Evolutionary conservation across 1,140 invertebrate genomes (phyloP).

Genomic region (Heterodera schachtii): DNA sequence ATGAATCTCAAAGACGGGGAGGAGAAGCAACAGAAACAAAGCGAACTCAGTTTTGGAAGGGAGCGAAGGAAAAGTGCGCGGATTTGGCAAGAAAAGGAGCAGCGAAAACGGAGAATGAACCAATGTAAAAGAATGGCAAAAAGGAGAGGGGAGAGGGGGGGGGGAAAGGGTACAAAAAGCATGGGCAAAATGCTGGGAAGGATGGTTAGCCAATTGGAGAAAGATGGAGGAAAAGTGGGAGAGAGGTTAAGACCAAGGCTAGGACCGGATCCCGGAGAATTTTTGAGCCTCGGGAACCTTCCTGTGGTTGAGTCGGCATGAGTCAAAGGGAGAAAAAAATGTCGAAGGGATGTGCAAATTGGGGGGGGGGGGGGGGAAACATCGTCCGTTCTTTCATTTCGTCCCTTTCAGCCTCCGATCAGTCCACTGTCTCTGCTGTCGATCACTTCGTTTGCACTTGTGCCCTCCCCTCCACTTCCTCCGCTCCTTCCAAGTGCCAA

Average conservation of each 20-base stretch:
- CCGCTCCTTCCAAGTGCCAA: neutral
- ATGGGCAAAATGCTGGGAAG: too few species aligned
- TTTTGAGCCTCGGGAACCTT: too few species aligned
- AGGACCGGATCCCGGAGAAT: too few species aligned
- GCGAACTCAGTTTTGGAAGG: neutral
- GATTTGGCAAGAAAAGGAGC: constrained; percentile 5
- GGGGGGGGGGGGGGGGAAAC: neutral
- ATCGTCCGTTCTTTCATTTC: neutral
- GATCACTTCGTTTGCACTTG: constrained; percentile 1
- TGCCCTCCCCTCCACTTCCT: constrained; percentile 1
- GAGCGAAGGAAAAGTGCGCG: neutral
- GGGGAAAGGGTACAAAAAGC: neutral
- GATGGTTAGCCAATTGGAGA: too few species aligned
- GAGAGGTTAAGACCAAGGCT: too few species aligned
- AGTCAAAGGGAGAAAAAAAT: too few species aligned
- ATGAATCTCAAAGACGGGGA: neutral
- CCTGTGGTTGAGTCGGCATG: too few species aligned
- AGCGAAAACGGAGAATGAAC: neutral
- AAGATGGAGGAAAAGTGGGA: too few species aligned
- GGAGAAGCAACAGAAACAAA: neutral
- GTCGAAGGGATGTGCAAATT: neutral
- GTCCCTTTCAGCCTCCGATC: neutral
- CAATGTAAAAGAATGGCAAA: neutral
- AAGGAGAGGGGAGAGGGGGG: too few species aligned
- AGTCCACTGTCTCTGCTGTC: neutral